Base-by-base conservation (phyloP, 2,113 vertebrate genomes). In the Cavia porcellus region DNA sequence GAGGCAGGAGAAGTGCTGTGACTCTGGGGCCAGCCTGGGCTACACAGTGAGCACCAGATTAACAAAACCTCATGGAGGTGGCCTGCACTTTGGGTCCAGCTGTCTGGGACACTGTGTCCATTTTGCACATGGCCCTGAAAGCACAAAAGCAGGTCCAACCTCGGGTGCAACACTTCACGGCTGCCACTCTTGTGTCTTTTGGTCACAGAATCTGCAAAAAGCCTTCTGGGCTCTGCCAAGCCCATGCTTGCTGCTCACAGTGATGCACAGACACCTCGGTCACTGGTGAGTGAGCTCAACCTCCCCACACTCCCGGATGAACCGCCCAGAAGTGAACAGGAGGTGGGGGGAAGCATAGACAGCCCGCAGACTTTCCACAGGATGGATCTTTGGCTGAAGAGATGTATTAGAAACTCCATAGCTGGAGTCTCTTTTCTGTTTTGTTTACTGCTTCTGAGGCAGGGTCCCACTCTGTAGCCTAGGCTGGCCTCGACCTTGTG, bases 71-170 rank as follows among this genome's bases (percentile, higher is more conserved):
- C 22, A 19, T 24, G 30, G 61, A 84, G 47, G 13, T n/a, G 30
- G 83, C 35, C 84, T 38, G 3, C 47, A 4, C 38, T 9, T 13
- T 15, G 4, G 7, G 10, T 17, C 55, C 6, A 5, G 0, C 30
- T 28, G 0, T 0, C 47, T 3, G 1, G 19, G 92, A 20, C 35
- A 28, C 1, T 12, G 15, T 0, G 42, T 9, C 17, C 32, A 7
- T 7, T 59, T 0, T 4, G 3, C 2, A 42, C 11, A 13, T 25
- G 17, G 8, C 1, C 28, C 47, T 47, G 7, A 83, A 47, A 75
- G 59, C 47, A 42, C 28, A 24, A 24, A 70, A 42, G 38, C 45
- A 64, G 5, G 22, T 47, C 7, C 25, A 32, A 30, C 42, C 72
- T 66, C 85, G 87, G 66, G 86, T 28, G 50, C 57, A 35, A 30